Conservation (phyloP, 2,113 vertebrate species). For the Bos indicus region DNA sequence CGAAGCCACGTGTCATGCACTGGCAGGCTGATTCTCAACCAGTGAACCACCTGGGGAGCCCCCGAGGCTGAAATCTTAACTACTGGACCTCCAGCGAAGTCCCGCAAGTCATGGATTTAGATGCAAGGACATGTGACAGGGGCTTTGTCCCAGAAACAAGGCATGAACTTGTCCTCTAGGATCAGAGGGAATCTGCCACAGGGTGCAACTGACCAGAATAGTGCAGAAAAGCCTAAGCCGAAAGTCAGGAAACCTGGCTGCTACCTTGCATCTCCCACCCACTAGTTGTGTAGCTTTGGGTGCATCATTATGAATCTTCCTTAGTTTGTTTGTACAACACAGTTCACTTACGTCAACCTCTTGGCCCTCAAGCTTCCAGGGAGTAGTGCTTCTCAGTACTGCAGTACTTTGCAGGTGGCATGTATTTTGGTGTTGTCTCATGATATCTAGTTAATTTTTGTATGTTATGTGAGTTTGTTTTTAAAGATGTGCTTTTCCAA, state of each 20-base stretch:
- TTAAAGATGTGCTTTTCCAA: neutral
- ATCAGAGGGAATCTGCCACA: too few species aligned
- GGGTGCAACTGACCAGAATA: neutral
- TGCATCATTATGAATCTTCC: neutral
- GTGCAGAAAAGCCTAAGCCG: neutral
- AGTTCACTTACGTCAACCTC: neutral
- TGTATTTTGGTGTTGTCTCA: neutral
- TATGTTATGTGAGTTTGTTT: neutral
- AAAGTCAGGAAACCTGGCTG: neutral
- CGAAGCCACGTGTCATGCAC: neutral
- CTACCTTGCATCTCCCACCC: neutral
- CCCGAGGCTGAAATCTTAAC: neutral
- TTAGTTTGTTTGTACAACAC: neutral
- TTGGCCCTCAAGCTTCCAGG: neutral
- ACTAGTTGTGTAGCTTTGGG: neutral
- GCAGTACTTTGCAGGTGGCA: neutral
- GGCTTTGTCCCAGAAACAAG: neutral
- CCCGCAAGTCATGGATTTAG: neutral
- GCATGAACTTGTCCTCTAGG: neutral
- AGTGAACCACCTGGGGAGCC: neutral
- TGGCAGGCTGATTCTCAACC: neutral
- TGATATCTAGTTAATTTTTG: neutral
- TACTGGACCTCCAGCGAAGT: neutral
- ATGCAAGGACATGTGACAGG: neutral
- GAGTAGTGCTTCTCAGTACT: neutral